These are phyloP conservation scores for Amaurobius ferox DNA, from an alignment of 2,888 invertebrate genomes.

Conservation along the genomic window DNA sequence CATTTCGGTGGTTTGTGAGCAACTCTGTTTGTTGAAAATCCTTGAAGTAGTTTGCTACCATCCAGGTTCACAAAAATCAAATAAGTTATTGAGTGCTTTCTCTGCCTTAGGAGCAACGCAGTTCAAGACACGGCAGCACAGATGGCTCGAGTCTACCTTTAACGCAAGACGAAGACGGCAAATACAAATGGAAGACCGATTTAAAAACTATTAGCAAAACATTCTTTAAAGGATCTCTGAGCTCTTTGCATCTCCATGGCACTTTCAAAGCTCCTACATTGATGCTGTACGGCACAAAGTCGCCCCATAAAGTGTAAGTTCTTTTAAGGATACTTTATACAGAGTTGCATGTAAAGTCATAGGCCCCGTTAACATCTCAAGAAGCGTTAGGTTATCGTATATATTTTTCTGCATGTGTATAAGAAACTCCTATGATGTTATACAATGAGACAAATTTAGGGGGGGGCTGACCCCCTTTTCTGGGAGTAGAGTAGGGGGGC, in stretches of 20 bases:
- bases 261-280: conserved; percentile 28
- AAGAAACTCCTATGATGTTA: too few relatives aligned
- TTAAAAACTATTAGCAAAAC: conserved; percentile 20
- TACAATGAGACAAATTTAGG: too few relatives aligned
- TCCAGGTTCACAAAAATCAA: too few relatives aligned
- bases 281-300: conserved; percentile 49
- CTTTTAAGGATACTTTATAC: background rate
- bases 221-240: background rate
- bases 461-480: too few relatives aligned
- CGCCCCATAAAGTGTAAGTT: conserved; percentile 51
- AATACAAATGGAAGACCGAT: conserved; percentile 46
- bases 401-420: too few relatives aligned
- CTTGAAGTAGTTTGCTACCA: too few relatives aligned
- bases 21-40: too few relatives aligned
- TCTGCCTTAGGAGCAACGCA: background rate
- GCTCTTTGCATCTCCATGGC: conserved; percentile 17
- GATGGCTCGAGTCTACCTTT: background rate
- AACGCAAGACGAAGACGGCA: background rate
- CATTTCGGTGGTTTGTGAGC: too few relatives aligned
- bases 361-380: too few relatives aligned
- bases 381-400: too few relatives aligned
- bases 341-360: background rate
- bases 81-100: too few relatives aligned
- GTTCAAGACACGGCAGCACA: background rate
- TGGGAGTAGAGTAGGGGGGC: too few relatives aligned